Evolutionary conservation across 2,888 invertebrate species (phyloP), one percentile per base, ranked within the genome.

Genomic region (Allygus modestus): DNA sequence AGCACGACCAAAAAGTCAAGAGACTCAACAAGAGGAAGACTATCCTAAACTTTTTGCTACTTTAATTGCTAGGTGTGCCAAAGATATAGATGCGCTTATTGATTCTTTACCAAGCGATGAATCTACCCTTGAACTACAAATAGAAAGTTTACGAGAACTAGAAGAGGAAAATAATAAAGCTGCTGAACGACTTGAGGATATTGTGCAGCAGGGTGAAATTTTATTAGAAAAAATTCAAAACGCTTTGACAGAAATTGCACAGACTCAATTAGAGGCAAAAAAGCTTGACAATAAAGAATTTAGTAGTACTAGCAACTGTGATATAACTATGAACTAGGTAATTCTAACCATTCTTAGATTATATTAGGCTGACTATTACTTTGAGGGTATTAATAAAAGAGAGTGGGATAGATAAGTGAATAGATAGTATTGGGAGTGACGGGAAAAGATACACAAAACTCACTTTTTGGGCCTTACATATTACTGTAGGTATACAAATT

Each of bases 101-200:
- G 81, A 81, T 46, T 61, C 58, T 23, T 41, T 81, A 33, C 81
- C 58, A 31, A 61, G 41, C 17, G 81, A 81, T 37, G 61, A 81
- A 37, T 81, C 61, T 0, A 61, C 81, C 17, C 15, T 81, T 28
- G 81, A 81, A 31, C 23, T 61, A 9, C 81, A 81, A 33, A 54
- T 81, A 28, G 81, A 81, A 81, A 81, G 81, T 61, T 58, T 81
- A 23, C 23, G 41, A 37, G 81, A 58, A 31, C 31, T 81, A 28
- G 81, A 81, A 81, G 58, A 81, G 31, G 81, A 81, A 61, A 81
- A 81, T 31, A 58, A 31, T 15, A 61, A 81, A 33, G 81, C 81
- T 31, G 81, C 81, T n/a, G 54, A 81, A 17, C 81, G 51, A 1
- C 61, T 81, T 33, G 61, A 81, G 20, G 37, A 58, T 17, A 81